A percentile compares a stretch with the other conserved stretches of the same genome.
Evolutionary conservation across 1,140 invertebrate species (phyloP).

Genomic region (Sipha flava): DNA sequence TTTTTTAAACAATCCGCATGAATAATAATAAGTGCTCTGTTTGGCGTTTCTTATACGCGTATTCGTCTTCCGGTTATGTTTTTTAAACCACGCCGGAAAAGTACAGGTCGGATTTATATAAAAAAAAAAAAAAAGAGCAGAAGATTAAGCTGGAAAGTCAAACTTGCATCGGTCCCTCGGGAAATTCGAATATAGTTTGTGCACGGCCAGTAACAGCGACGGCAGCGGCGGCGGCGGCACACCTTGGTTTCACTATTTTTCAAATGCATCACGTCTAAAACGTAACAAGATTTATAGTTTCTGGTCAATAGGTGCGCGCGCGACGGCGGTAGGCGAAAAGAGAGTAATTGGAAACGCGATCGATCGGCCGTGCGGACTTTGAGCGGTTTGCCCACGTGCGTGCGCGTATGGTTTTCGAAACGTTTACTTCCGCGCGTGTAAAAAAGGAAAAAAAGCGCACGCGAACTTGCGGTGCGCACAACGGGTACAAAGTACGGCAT

Average conservation of each 20-base stretch:
- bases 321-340: not conserved
- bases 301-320: not conserved
- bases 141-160: not conserved
- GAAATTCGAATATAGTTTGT: conserved; percentile 17
- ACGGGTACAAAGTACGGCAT: no score
- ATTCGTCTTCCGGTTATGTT: not conserved
- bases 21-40: no score
- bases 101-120: not conserved
- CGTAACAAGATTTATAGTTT: conserved; percentile 17
- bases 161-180: not conserved
- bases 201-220: no score
- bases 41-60: no score
- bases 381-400: not conserved
- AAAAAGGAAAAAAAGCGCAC: no score
- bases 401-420: not conserved
- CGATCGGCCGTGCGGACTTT: conserved; percentile 1
- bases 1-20: not conserved
- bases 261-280: conserved; percentile 5
- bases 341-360: conserved; percentile 13
- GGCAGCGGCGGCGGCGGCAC: not conserved
- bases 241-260: conserved; percentile 10
- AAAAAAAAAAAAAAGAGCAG: no score
- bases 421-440: not conserved
- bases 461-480: no score
- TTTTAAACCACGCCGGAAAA: not conserved